These are phyloP conservation scores for Cepaea nemoralis DNA, from an alignment of 1,140 invertebrate species.

Conservation along the genomic window DNA sequence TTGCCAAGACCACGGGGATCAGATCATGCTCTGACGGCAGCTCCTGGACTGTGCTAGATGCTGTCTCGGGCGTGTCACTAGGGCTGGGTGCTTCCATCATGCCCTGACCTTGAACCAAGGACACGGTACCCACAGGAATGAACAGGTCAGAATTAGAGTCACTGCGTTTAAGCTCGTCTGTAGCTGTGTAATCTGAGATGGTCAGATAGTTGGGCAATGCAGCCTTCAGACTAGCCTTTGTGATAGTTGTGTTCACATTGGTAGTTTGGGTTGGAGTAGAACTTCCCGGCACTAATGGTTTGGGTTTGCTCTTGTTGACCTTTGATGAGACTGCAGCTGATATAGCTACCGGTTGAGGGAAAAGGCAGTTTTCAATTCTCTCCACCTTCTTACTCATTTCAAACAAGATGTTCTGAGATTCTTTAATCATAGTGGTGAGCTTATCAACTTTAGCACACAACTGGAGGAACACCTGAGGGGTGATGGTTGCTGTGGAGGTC, in stretches of 20 bases:
- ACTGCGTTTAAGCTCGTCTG: slow-evolving; percentile 42
- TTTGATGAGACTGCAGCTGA: background rate
- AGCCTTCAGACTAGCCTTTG: slow-evolving; percentile 45
- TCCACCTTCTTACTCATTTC: slow-evolving; percentile 44
- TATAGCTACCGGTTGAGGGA: slow-evolving; percentile 21
- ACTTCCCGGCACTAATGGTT: background rate
- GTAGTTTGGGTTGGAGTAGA: slow-evolving; percentile 2
- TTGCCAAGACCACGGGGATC: slow-evolving; percentile 23
- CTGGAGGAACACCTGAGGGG: slow-evolving; percentile 39
- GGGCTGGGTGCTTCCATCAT: slow-evolving; percentile 38
- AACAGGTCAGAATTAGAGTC: slow-evolving; percentile 49
- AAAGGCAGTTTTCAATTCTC: slow-evolving; percentile 41
- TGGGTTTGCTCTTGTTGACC: background rate
- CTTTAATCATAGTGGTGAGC: slow-evolving; percentile 41
- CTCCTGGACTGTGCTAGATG: slow-evolving; percentile 43
- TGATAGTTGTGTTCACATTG: slow-evolving; percentile 13
- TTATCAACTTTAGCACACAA: slow-evolving; percentile 43
- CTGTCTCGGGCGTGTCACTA: slow-evolving; percentile 38
- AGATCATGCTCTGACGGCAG: slow-evolving; percentile 41
- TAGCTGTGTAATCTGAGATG: slow-evolving; percentile 47
- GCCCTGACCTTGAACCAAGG: slow-evolving; percentile 33
- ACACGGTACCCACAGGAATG: slow-evolving; percentile 46
- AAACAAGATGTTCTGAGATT: slow-evolving; percentile 28
- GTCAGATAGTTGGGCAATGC: slow-evolving; percentile 46
- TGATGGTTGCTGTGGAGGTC: background rate